phyloP scores from a whole-genome alignment of 2,888 invertebrate genomes.

The Cryptosula pallasiana region DNA sequence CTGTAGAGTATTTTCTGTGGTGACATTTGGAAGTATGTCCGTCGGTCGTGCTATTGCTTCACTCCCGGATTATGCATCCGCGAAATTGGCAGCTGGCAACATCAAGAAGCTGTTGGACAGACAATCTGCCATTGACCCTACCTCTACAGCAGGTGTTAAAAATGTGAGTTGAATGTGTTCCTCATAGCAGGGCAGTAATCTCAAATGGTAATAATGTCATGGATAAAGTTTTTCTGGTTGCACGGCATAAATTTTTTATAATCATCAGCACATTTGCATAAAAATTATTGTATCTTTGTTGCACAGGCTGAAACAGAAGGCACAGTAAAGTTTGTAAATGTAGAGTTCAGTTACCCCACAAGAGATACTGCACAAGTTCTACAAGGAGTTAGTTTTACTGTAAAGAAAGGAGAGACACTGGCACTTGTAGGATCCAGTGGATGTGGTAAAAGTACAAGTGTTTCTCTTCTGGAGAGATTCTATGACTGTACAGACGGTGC shows the following conservation, averaged over 20 bases:
- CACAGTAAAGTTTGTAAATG: constrained; percentile 24
- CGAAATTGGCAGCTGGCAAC: not conserved
- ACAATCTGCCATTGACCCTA: not conserved
- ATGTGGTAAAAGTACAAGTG: constrained; percentile 31
- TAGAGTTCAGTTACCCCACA: constrained; percentile 28
- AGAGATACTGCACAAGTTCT: constrained; percentile 29
- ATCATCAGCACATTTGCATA: too few relatives aligned
- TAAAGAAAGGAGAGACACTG: constrained; percentile 30
- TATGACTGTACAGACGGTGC: constrained; percentile 30
- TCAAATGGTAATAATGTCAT: too few relatives aligned
- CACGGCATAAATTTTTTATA: too few relatives aligned
- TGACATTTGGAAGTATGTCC: not conserved
- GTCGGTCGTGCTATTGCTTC: not conserved
- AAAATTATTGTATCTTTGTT: too few relatives aligned
- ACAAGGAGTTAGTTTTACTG: constrained; percentile 37
- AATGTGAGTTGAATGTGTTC: not conserved
- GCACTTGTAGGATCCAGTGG: constrained; percentile 33
- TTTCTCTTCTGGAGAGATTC: constrained; percentile 32
- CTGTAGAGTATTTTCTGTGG: not conserved
- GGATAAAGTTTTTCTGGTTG: too few relatives aligned
- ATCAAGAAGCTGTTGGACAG: not conserved
- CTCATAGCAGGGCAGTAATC: too few relatives aligned
- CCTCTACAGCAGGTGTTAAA: not conserved
- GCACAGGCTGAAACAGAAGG: constrained; percentile 23
- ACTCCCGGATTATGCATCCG: not conserved